Conservation (phyloP, 2,113 vertebrate genomes). For the Clinocottus analis region DNA sequence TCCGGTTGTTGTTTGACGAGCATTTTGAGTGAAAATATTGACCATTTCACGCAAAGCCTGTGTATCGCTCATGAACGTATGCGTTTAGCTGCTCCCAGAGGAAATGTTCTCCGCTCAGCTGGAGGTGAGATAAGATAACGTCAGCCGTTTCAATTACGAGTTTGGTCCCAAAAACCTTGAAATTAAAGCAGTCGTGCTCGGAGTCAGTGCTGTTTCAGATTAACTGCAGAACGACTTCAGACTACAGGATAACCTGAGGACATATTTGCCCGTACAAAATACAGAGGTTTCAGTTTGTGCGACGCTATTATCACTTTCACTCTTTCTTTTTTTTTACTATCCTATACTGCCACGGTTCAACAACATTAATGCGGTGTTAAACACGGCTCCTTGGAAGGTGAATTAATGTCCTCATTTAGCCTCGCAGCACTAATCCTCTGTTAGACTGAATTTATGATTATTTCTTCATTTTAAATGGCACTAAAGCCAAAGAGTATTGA, state of each 20-base stretch:
- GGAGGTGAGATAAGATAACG: not conserved
- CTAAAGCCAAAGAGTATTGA: not conserved
- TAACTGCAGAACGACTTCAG: not conserved
- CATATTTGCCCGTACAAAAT: not conserved
- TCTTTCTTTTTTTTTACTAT: conserved; percentile 27
- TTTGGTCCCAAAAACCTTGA: not conserved
- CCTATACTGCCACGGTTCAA: conserved; percentile 17
- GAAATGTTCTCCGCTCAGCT: not conserved
- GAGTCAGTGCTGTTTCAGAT: not conserved
- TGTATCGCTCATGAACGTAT: not conserved
- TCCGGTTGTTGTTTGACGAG: not conserved
- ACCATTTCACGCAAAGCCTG: not conserved
- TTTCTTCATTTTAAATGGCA: conserved; percentile 10
- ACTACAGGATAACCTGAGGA: not conserved
- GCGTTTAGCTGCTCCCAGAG: not conserved
- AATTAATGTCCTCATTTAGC: conserved; percentile 52
- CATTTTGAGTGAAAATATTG: not conserved
- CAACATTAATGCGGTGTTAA: conserved; percentile 43
- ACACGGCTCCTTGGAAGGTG: conserved; percentile 38
- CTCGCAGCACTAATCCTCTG: conserved; percentile 35
- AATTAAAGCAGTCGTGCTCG: not conserved
- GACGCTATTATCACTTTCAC: not conserved
- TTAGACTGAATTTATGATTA: conserved; percentile 33
- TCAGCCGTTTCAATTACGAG: not conserved
- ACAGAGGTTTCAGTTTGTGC: conserved; percentile 17